Base-by-base conservation (phyloP, 2,113 vertebrate species). In the Uria lomvia region DNA sequence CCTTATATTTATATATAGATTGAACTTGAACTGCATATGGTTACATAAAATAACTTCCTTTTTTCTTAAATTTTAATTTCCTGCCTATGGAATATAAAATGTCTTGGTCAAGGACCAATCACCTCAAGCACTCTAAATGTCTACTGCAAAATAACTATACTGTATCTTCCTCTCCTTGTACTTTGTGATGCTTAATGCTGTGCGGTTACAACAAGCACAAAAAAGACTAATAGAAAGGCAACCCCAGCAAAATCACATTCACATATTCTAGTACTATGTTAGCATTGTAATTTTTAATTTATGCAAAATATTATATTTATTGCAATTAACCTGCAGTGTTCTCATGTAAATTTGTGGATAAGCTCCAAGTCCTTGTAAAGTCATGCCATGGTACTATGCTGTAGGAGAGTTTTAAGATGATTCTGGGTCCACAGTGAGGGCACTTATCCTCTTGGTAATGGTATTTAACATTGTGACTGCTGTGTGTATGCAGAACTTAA, bases 111-210 rank as follows among this genome's bases (percentile, higher is more conserved):
- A 90, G 29, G 30, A 47, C 27, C 8, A 62, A n/a, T 29, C 11
- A 53, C 20, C 24, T 67, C 20, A 62, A 58, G 12, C 23, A 70
- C 6, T 58, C 42, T 38, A 68, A 78, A 58, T 23, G 2, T 81
- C 21, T 81, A 22, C 23, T n/a, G 13, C 34, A 71, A 65, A 92
- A 52, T 18, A 74, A 12, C 3, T 40, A 2, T 32, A 43, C 12
- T 56, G 7, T 34, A 16, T 45, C 38, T 75, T 75, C 45, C 11
- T 9, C 15, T 78, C 8, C 45, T 72, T 11, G 1, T 47, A 40
- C 20, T 72, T 66, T 24, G 15, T 50, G 52, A 26, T 6, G 6
- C 12, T 75, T 16, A 82, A 13, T 8, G 45, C 21, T 0, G 0
- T 38, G 23, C 5, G 59, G 16, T 49, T 36, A 52, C 17, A 74